Evolutionary conservation across 2,888 invertebrate species (phyloP), one percentile per base, ranked within the genome.

Genomic region (Agriopis marginaria): DNA sequence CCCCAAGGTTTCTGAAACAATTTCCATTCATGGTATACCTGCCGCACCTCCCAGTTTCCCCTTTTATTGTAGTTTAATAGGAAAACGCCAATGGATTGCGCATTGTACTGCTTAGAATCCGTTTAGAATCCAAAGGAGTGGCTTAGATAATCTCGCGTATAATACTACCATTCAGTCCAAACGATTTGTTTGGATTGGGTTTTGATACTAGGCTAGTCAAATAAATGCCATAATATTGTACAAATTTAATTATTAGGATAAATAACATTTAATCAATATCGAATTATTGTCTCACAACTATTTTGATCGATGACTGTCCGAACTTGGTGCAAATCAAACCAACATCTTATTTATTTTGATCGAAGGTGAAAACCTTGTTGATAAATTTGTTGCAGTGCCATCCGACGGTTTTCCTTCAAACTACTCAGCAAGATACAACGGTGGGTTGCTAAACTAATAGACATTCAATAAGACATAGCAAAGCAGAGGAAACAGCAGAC

Each of bases 1-100:
- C 12, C 44, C 58, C 76, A 76, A 76, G 76, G 76, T 64, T 72
- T 53, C 62, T 63, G 71, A 70, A 71, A 75, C 71, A 76, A 71
- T 67, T 39, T 60, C 66, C 70, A 72, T 72, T 75, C 62, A 73
- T 40, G 23, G 3, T n/a, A 14, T 55, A 55, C 49, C 44, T 23
- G 61, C 66, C 70, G 54, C 70, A 56, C 70, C 70, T 54, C 45
- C 6, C 42, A n/a, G 58, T 65, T 66, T 58, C 59, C n/a, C 47
- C 44, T n/a, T n/a, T n/a, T n/a, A 70, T 70, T 70, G 70, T 69
- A 3, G 47, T n/a, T 58, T 47, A 65, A 68, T 74, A 74, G 76
- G 62, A 65, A 44, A 76, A 72, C 61, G 50, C 55, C 66, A 66
- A 60, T 63, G 56, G 39, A 63, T 71, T 63, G 62, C 65, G 10